Conservation (phyloP, 2,113 vertebrate species). For the Tautogolabrus adspersus region DNA sequence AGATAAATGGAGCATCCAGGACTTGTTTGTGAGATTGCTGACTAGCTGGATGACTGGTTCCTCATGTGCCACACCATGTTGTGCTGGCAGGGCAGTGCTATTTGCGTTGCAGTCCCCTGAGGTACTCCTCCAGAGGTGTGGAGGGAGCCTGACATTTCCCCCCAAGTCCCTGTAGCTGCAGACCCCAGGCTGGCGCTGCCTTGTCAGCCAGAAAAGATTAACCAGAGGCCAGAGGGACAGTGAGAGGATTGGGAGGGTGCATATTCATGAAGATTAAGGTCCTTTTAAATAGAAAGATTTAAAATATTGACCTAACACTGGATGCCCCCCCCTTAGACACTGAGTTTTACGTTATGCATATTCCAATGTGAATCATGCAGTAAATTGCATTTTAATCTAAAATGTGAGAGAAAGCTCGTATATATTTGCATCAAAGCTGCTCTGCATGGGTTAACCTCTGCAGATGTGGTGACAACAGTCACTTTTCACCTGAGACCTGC, state of each 20-base stretch:
- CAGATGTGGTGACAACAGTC: conserved; percentile 58
- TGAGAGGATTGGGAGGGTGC: conserved; percentile 31
- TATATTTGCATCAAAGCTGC: conserved; percentile 32
- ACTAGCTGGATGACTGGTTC: conserved; percentile 41
- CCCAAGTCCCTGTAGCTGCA: conserved; percentile 59
- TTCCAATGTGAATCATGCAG: conserved; percentile 11
- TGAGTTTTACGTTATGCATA: conserved; percentile 11
- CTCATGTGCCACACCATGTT: conserved; percentile 62
- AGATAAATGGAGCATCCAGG: not conserved
- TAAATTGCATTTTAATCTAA: conserved; percentile 13
- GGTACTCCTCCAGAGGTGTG: conserved; percentile 67
- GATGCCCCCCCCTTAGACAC: conserved; percentile 11
- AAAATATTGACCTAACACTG: conserved; percentile 24
- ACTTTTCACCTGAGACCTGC: conserved; percentile 41
- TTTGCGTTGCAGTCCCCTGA: conserved; percentile 69
- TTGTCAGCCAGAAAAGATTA: conserved; percentile 73
- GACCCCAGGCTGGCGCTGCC: conserved; percentile 64
- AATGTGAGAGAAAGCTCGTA: conserved; percentile 21
- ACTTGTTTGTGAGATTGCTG: conserved; percentile 24
- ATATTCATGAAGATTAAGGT: conserved; percentile 52
- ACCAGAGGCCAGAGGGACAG: conserved; percentile 42
- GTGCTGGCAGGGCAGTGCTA: conserved; percentile 67
- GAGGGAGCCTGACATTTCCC: conserved; percentile 77
- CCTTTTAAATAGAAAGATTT: conserved; percentile 37
- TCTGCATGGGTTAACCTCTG: conserved; percentile 37